Evolutionary conservation across 2,888 invertebrate genomes (phyloP).

Genomic region (Acronicta psi): DNA sequence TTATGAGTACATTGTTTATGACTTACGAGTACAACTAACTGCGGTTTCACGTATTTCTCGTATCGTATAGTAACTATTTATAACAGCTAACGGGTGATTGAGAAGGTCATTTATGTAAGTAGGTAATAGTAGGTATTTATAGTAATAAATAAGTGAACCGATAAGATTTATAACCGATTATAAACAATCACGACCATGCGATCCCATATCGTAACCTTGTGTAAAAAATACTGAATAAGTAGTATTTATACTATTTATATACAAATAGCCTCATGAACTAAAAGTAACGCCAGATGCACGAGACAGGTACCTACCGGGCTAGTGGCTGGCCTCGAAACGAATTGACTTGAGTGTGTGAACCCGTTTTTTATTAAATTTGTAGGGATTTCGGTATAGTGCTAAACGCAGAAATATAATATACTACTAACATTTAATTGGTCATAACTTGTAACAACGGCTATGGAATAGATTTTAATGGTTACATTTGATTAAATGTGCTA

Average conservation of each 20-base stretch:
- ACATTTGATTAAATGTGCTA: too few relatives aligned
- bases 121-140: constrained; percentile 46
- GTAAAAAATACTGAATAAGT: constrained; percentile 55
- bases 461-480: not conserved
- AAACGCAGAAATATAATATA: constrained; percentile 3
- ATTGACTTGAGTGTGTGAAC: constrained; percentile 60
- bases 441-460: not conserved
- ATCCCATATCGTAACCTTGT: constrained; percentile 65
- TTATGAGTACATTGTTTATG: constrained; percentile 17
- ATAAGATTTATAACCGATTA: constrained; percentile 71
- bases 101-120: constrained; percentile 66
- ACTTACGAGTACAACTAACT: constrained; percentile 22
- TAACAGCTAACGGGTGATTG: constrained; percentile 63
- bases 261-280: constrained; percentile 59
- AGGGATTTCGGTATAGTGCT: constrained; percentile 44
- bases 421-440: not conserved
- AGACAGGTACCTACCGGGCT: constrained; percentile 57
- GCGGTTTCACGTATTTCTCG: constrained; percentile 63
- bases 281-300: constrained; percentile 66
- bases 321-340: constrained; percentile 65
- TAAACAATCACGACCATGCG: constrained; percentile 66
- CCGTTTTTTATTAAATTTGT: constrained; percentile 51
- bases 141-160: constrained; percentile 53
- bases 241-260: constrained; percentile 22
- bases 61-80: constrained; percentile 63